phyloP scores from a whole-genome alignment of 2,888 invertebrate genomes.

The Hirtodrosophila duncani region DNA sequence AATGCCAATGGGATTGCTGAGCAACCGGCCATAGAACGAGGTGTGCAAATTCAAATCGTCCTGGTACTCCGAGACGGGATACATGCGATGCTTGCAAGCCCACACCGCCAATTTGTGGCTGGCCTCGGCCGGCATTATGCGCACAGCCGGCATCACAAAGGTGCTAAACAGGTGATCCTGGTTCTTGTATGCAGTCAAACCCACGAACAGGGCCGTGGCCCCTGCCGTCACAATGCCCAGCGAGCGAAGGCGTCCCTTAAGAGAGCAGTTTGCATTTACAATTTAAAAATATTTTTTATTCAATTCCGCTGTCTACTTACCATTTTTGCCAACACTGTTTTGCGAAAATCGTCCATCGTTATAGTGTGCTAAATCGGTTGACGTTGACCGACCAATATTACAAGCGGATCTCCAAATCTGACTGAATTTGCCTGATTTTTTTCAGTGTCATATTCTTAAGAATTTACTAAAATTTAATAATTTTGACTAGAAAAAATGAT shows the following conservation, averaged over 20 bases:
- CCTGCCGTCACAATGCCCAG: slow-evolving; percentile 50
- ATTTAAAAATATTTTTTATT: background rate
- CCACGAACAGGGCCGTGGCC: slow-evolving; percentile 38
- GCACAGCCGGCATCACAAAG: slow-evolving; percentile 64
- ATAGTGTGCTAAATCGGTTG: no score
- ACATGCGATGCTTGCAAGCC: slow-evolving; percentile 83
- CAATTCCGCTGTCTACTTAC: slow-evolving; percentile 8
- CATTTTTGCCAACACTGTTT: background rate
- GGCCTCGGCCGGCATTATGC: slow-evolving; percentile 86
- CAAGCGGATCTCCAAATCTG: no score
- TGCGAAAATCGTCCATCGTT: background rate
- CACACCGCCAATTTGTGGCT: slow-evolving; percentile 89
- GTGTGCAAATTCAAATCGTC: slow-evolving; percentile 80
- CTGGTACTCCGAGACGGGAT: slow-evolving; percentile 39
- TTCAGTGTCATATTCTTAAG: no score
- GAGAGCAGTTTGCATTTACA: background rate
- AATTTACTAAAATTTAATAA: no score
- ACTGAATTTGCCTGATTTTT: no score
- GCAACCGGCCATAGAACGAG: slow-evolving; percentile 84
- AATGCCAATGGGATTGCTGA: slow-evolving; percentile 96
- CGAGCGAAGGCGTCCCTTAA: slow-evolving; percentile 46
- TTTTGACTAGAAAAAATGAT: no score
- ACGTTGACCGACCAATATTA: no score
- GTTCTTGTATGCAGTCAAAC: slow-evolving; percentile 39
- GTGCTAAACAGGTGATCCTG: slow-evolving; percentile 24